Conservation (phyloP, 1,140 invertebrate species). For the Drosophila pseudoananassae region DNA sequence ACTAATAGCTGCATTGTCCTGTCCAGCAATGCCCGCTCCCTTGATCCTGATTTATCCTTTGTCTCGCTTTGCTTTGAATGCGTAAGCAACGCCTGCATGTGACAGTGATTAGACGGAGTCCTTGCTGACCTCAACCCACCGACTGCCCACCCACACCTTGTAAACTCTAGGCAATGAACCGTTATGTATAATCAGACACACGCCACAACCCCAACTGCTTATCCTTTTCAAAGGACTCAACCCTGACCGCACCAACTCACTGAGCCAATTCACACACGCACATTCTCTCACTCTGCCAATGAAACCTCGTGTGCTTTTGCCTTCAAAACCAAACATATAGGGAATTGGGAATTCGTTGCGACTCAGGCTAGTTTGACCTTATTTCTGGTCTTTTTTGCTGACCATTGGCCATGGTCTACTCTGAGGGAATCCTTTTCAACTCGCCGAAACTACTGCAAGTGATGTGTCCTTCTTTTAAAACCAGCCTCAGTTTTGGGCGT, state of each 20-base stretch:
- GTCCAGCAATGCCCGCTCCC: background rate
- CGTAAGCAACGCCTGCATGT: slow-evolving; percentile 77
- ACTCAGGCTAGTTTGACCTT: background rate
- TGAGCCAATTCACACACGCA: background rate
- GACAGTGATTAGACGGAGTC: slow-evolving; percentile 82
- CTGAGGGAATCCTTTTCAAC: slow-evolving; percentile 52
- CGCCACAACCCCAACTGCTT: slow-evolving; percentile 1
- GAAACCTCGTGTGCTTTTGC: background rate
- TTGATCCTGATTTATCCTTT: slow-evolving; percentile 42
- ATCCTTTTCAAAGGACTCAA: background rate
- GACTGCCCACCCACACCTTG: background rate
- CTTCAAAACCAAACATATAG: background rate
- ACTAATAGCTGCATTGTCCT: slow-evolving; percentile 31
- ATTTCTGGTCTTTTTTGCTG: background rate
- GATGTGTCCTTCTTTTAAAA: slow-evolving; percentile 27
- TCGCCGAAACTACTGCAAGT: slow-evolving; percentile 49
- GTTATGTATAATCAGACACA: slow-evolving; percentile 63
- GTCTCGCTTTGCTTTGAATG: slow-evolving; percentile 69
- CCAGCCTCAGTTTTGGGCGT: too few species aligned
- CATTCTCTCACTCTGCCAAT: background rate
- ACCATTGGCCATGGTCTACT: slow-evolving; percentile 65
- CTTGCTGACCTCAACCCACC: slow-evolving; percentile 26
- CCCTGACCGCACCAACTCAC: slow-evolving; percentile 19
- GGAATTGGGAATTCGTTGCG: slow-evolving; percentile 10
- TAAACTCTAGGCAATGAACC: slow-evolving; percentile 65